Base-by-base conservation (phyloP, 2,888 invertebrate species). In the Drosophila stalkeri region DNA sequence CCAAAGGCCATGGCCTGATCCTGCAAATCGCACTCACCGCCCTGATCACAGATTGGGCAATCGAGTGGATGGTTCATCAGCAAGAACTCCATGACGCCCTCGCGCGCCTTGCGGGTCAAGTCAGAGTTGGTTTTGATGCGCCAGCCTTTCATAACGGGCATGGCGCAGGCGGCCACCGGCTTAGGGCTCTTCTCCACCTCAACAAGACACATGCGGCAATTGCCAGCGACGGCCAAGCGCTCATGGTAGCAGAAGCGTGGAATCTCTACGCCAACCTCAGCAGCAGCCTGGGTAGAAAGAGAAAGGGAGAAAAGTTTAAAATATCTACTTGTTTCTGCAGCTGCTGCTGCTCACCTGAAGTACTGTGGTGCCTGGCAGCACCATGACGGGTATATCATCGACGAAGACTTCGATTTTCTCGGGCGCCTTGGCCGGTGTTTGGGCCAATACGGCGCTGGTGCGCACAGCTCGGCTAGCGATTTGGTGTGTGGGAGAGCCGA, bases 101-200 rank as follows among this genome's bases (percentile, higher is more conserved):
- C 95, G 14, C 95, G 94, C 1, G 95, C 95, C 92, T 96, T 95
- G 75, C 95, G 95, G 0, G 98, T 98, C 94, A 99, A 94, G 84
- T 98, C 98, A 0, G 99, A 99, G 93, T 99, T 97, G 23, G 99
- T 99, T 93, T 99, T 99, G 23, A 99, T 96, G 80, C 97, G 95
- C 99, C 98, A 98, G n/a, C 99, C 99, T 93, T 99, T 99, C 99
- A 99, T 99, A 0, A 99, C 99, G 0, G 99, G 99, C 99, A 99
- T 99, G 16, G 99, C 99, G 93, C 99, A 99, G 0, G 99, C 99
- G 11, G 99, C 99, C 0, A 99, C 97, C 0, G 99, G 99, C 94
- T 99, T 99, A 2, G 98, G 97, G 47, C 99, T 98, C 92, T 98
- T 99, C 92, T 99, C 99, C 14, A 99, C 99, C 94, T 99, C 99